Conservation (phyloP, 2,888 invertebrate genomes). For the Apeira syringaria region DNA sequence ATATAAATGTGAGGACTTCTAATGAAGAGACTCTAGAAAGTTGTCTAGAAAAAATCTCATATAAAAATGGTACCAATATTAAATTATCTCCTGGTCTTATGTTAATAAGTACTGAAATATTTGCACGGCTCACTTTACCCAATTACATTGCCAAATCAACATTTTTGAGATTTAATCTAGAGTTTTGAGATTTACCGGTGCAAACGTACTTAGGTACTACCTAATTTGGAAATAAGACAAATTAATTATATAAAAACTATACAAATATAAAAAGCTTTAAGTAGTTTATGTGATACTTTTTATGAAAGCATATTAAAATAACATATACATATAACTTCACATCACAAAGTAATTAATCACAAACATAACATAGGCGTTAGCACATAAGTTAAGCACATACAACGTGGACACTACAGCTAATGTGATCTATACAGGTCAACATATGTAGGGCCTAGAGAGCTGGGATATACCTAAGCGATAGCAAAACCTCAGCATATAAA, state of each 20-base stretch:
- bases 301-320: no score
- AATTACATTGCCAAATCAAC: not conserved
- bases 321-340: not conserved
- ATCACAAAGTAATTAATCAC: slow-evolving; percentile 24
- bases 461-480: no score
- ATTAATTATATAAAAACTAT: not conserved
- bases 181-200: not conserved
- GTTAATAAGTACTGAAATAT: not conserved
- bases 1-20: no score
- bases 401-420: slow-evolving; percentile 3
- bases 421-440: not conserved
- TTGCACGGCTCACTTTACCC: not conserved
- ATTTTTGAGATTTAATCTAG: slow-evolving; percentile 1
- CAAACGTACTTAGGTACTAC: not conserved
- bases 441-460: slow-evolving; percentile 1
- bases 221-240: no score
- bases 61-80: no score
- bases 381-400: slow-evolving; percentile 22
- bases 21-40: no score
- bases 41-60: no score
- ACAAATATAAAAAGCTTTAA: not conserved
- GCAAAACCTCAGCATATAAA: not conserved
- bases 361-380: slow-evolving; percentile 33
- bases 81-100: no score
- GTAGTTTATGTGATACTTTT: no score